Evolutionary conservation across 1,140 invertebrate genomes (phyloP).

Genomic region (Nephila pilipes): DNA sequence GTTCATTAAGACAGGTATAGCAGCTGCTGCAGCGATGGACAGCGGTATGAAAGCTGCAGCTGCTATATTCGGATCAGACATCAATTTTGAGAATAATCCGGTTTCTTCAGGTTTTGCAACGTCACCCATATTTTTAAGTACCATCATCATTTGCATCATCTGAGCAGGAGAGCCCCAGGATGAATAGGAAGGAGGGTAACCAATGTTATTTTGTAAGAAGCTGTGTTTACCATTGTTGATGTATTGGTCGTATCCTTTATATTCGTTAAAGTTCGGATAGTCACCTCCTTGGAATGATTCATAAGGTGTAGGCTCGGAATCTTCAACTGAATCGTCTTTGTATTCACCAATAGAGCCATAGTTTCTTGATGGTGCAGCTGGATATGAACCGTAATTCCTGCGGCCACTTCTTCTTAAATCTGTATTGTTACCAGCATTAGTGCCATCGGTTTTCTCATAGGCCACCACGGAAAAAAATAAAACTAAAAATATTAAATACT

Average conservation of each 20-base stretch:
- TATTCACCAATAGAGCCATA: constrained; percentile 44
- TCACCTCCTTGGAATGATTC: neutral
- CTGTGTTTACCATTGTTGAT: neutral
- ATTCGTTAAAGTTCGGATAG: constrained; percentile 24
- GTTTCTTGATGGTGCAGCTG: neutral
- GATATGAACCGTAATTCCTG: constrained; percentile 1
- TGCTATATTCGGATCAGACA: constrained; percentile 50
- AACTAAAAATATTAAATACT: neutral
- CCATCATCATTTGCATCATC: constrained; percentile 52
- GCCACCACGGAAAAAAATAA: neutral
- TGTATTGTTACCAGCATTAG: neutral
- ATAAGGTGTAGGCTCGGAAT: neutral
- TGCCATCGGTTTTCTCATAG: neutral
- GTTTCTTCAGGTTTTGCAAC: neutral
- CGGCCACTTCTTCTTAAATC: neutral
- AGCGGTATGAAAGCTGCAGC: constrained; percentile 42
- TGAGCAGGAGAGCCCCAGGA: neutral
- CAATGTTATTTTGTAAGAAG: neutral
- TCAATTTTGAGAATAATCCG: constrained; percentile 44
- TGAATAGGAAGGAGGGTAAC: neutral
- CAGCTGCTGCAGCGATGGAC: neutral
- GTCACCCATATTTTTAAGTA: neutral
- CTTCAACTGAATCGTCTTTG: constrained; percentile 1
- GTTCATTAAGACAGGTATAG: constrained; percentile 60
- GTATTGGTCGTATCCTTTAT: constrained; percentile 31